These are phyloP conservation scores for Neodiprion lecontei DNA, from an alignment of 1,140 invertebrate genomes.

Conservation along the genomic window DNA sequence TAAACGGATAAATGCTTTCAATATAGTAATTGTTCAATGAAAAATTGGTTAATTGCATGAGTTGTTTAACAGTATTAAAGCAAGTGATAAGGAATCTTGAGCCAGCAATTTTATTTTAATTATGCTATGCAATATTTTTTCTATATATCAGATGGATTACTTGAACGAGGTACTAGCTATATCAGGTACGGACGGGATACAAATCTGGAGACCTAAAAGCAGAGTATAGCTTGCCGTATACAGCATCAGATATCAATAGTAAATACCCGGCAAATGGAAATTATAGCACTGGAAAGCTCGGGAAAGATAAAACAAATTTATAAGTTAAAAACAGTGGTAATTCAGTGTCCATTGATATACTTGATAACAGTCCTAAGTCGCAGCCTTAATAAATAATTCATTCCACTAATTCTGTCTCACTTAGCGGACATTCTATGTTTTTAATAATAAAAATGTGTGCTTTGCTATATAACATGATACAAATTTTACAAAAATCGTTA, in stretches of 20 bases:
- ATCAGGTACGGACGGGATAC: constrained; percentile 45
- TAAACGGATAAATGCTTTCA: not conserved
- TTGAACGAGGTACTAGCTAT: constrained; percentile 49
- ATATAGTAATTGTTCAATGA: constrained; percentile 6
- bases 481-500: not conserved
- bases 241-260: not conserved
- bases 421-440: not conserved
- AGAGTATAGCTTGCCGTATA: constrained; percentile 17
- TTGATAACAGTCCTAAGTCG: not conserved
- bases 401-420: not conserved
- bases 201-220: constrained; percentile 47
- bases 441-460: not conserved
- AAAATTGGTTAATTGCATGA: constrained; percentile 16
- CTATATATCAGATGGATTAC: constrained; percentile 47
- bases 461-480: not conserved
- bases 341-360: not conserved
- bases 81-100: not conserved
- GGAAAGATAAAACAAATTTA: too few species aligned
- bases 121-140: constrained; percentile 15
- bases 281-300: too few species aligned
- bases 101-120: constrained; percentile 11
- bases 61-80: constrained; percentile 9
- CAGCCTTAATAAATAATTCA: constrained; percentile 7
- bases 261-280: too few species aligned
- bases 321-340: too few species aligned